Percentiles rank a stretch among this genome's conserved stretches.
These are phyloP conservation scores for Mythimna vitellina DNA, from an alignment of 2,888 invertebrate species.

Conservation along the genomic window DNA sequence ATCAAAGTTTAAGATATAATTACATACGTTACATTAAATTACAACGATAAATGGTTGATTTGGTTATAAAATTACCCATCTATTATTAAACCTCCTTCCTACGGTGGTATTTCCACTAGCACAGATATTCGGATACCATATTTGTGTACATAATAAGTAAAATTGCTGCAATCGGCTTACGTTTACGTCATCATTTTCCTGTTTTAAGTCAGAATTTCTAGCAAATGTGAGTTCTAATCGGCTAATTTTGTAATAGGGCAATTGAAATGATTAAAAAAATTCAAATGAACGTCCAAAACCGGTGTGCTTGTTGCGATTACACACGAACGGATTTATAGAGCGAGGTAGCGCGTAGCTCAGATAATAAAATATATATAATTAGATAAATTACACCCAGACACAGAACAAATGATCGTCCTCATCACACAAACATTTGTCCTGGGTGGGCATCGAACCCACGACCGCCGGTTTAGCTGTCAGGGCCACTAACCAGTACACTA, in stretches of 20 bases:
- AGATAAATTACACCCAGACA: too few species aligned
- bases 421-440: too few species aligned
- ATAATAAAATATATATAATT: too few species aligned
- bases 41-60: background rate
- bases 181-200: constrained; percentile 44
- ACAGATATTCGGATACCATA: constrained; percentile 6
- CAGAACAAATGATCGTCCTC: too few species aligned
- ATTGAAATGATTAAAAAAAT: constrained; percentile 48
- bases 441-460: too few species aligned
- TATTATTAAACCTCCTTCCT: constrained; percentile 15
- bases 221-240: constrained; percentile 45
- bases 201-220: constrained; percentile 41
- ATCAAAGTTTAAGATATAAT: background rate
- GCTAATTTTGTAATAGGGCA: constrained; percentile 51
- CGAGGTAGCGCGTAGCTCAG: background rate
- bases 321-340: constrained; percentile 20
- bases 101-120: constrained; percentile 7
- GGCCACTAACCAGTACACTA: too few species aligned
- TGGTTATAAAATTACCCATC: background rate
- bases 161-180: constrained; percentile 43
- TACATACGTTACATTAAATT: background rate
- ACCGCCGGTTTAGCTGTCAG: too few species aligned
- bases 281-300: constrained; percentile 28
- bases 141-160: constrained; percentile 20
- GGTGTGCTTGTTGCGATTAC: constrained; percentile 20